Base-by-base conservation (phyloP, 2,888 invertebrate genomes). In the Craniophora ligustri region DNA sequence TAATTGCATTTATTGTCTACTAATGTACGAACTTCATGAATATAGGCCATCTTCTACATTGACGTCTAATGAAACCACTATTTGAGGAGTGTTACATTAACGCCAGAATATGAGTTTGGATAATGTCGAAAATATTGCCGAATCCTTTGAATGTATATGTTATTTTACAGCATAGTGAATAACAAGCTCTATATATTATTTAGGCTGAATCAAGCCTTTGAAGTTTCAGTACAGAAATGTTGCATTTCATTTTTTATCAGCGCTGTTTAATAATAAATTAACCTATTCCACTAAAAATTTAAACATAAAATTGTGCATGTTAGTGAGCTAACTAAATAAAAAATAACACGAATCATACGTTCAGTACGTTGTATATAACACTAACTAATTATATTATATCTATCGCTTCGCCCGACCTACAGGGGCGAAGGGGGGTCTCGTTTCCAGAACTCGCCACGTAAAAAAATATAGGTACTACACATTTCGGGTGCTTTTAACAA, bases 361-460 rank as follows among this genome's bases (percentile, higher is more conserved):
- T 62, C 70, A 59, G 70, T 70, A 73, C 50, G 55, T 59, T 59
- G 57, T 18, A 50, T 44, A 56, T 40, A 55, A 40, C 35, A 51
- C 56, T 75, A 70, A 68, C n/a, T n/a, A n/a, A 26, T n/a, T 26
- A 61, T 65, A 57, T 63, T 60, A 59, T 68, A 67, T 23, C 55
- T 71, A 73, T 59, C 36, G 32, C 35, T 54, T 51, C 19, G 46
- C 44, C 45, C 28, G 6, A 32, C 42, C 47, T 45, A 39, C 30
- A 8, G 31, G 46, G 48, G 40, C 56, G 39, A 28, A 55, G 41
- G 50, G n/a, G 23, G 32, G 36, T 41, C 16, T 40, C 15, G 40
- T 38, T 63, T 45, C 2, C 39, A 53, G 87, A 86, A 76, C 79
- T 84, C 85, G 87, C 85, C 86, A 81, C 86, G 76, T 83, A 80